Base-by-base conservation (phyloP, 2,797 vertebrate genomes). In the Gallirallus australis region DNA sequence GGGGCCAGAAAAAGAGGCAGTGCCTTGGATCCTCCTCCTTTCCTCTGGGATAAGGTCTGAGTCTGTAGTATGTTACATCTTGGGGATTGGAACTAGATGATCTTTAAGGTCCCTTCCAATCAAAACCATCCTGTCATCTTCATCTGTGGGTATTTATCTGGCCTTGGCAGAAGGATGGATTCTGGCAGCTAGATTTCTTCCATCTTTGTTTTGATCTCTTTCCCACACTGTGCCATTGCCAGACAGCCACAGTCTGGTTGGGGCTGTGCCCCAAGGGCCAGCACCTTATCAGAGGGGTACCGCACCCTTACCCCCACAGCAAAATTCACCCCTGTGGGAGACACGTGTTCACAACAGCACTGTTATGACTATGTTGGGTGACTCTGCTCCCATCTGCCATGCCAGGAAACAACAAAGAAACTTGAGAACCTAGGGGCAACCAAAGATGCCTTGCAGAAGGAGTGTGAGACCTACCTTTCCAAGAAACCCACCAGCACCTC, bases 371-470 rank as follows among this genome's bases (percentile, higher is more conserved):
- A 9, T 33, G 30, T 37, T 84, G 35, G 33, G 73, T 95, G 91
- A 95, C 71, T 92, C 68, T 50, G 85, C 79, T 83, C 71, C 76
- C 53, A 21, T 81, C 83, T 59, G 45, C 16, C 35, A 65, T 87
- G 71, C 89, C 96, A 99, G 99, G 98, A 83, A 92, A 97, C 97
- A 5, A 94, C 94, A 71, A 96, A 93, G 76, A 96, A 37, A 27
- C 98, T 99, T 48, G 98, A 98, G 94, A 97, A 81, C 89, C 97
- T 99, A 91, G 98, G 98, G 90, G 94, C 98, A 47, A 96, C 99
- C 96, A 99, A 98, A 79, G 97, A 97, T 72, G 97, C 96, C 3
- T 97, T 98, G 42, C 98, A 99, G 97, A 97, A 96, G 25, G 97
- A 99, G 23, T 98, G 99, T 48, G 98, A 99, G 93, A 98, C 96